Base-by-base conservation (phyloP, 64 coral and sea anemone species). In the Orbicella faveolata region DNA sequence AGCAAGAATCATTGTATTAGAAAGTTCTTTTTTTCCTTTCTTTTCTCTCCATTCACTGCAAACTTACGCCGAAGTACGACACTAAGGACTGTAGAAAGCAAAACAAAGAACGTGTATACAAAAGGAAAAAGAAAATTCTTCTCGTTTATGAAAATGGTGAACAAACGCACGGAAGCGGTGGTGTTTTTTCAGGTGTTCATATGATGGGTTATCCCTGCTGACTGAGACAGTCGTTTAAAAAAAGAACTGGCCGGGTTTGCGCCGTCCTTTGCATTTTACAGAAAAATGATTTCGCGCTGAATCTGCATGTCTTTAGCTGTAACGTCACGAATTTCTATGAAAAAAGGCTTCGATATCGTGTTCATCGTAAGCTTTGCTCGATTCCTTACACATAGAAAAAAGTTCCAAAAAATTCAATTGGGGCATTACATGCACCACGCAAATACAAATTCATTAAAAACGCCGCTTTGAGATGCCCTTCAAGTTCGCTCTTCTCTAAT, bases 151-250 rank as follows among this genome's bases (percentile, higher is more conserved):
- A 18, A 44, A 21, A 83, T 70, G 67, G 11, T 17, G 59, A 70
- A 30, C 82, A 84, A 18, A 72, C 66, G 25, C 23, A 0, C 11
- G 36, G 21, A 70, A 84, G 37, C 39, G 14, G 1, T 44, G 19
- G 20, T 84, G 39, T 84, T 84, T 84, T 79, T 11, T 25, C 82
- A 84, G 82, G 82, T 35, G 82, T n/a, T 25, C 19, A 17, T 12
- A 30, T 53, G 63, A 84, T 51, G 4, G 17, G 67, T 72, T 72
- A 41, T 41, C 39, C 39, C n/a, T 21, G 66, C 19, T 51, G 36
- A 21, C 11, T 14, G 64, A 68, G 21, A 48, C 36, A n/a, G 33
- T 4, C 25, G 20, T 0, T 25, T 25, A 26, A 69, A 20, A 69
- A n/a, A 0, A 26, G 0, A 23, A 9, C 30, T 69, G 21, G 25